These are phyloP conservation scores for Chrysocyon brachyurus DNA, from an alignment of 2,797 vertebrate genomes.

Conservation along the genomic window DNA sequence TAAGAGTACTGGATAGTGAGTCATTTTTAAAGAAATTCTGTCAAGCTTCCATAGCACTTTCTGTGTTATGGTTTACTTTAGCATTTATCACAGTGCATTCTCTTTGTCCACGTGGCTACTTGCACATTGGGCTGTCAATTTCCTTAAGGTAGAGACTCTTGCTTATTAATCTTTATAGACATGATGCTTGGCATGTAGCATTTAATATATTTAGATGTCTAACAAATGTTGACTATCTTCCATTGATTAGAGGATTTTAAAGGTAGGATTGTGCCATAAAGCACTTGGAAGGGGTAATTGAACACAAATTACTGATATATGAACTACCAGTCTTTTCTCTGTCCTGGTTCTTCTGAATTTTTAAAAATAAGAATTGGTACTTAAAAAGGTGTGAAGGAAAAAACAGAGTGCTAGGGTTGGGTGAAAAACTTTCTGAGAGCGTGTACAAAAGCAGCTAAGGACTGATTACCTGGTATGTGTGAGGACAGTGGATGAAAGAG, in stretches of 20 bases:
- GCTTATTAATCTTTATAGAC: constrained; percentile 28
- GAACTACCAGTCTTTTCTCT: neutral
- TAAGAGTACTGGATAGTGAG: neutral
- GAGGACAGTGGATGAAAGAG: neutral
- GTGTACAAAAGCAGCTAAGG: neutral
- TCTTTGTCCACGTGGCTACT: neutral
- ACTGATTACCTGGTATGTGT: neutral
- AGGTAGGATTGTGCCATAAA: neutral
- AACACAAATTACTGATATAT: neutral
- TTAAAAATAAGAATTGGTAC: neutral
- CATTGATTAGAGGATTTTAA: neutral
- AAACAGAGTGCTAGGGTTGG: neutral
- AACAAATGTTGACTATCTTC: neutral
- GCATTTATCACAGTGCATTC: neutral
- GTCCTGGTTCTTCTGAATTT: neutral
- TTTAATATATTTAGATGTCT: neutral
- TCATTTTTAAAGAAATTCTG: neutral
- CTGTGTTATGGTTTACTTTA: constrained; percentile 39
- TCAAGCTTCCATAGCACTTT: constrained; percentile 7
- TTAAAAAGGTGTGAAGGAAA: neutral
- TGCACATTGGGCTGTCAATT: neutral
- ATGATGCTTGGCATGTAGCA: neutral
- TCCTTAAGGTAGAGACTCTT: neutral
- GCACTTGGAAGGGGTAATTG: neutral
- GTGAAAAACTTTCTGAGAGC: neutral